These are phyloP conservation scores for Clarias magur DNA, from an alignment of 2,113 vertebrate genomes.

Conservation along the genomic window DNA sequence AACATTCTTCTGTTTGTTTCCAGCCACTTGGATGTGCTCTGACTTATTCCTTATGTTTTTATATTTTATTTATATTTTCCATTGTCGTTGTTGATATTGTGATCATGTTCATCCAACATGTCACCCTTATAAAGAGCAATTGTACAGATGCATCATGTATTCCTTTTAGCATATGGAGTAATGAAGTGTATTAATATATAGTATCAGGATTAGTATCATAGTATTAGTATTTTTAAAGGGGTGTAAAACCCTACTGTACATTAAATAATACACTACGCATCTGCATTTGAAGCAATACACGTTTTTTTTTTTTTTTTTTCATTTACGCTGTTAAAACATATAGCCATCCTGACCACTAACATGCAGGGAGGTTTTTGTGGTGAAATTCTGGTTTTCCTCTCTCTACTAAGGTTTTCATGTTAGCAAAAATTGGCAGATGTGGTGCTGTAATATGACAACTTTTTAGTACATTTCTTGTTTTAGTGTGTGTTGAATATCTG, in stretches of 20 bases:
- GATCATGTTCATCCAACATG: neutral
- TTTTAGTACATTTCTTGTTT: neutral
- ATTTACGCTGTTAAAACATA: neutral
- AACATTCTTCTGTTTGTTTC: neutral
- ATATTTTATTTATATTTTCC: neutral
- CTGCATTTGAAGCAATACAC: neutral
- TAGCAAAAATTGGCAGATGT: neutral
- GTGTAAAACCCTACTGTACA: too few relatives aligned
- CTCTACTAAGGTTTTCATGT: constrained; percentile 1
- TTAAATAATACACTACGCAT: neutral
- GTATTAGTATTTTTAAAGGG: too few relatives aligned
- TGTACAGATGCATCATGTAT: neutral
- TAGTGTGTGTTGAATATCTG: neutral
- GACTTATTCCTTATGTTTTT: neutral
- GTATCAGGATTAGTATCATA: too few relatives aligned
- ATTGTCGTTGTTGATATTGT: neutral
- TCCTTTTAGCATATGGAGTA: neutral
- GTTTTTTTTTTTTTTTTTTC: neutral
- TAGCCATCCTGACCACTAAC: neutral
- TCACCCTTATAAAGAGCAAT: neutral
- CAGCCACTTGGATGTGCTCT: neutral
- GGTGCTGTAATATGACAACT: neutral
- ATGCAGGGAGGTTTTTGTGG: neutral
- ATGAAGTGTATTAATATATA: neutral
- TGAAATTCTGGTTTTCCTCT: constrained; percentile 5